These are phyloP conservation scores for Columbina picui DNA, from an alignment of 2,113 vertebrate genomes.

Conservation along the genomic window DNA sequence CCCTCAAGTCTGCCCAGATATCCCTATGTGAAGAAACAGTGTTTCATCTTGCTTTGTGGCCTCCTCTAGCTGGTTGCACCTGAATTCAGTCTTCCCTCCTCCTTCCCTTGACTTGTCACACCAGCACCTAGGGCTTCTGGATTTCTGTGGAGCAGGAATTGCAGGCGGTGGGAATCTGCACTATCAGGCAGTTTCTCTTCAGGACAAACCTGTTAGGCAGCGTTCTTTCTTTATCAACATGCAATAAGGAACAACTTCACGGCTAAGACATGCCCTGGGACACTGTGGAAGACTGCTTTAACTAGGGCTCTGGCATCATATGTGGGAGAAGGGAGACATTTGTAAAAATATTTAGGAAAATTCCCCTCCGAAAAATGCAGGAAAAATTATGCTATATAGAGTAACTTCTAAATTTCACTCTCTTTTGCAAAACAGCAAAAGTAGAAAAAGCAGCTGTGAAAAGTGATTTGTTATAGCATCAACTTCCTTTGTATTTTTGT, in stretches of 20 bases:
- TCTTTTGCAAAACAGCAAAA: background rate
- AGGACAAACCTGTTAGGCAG: background rate
- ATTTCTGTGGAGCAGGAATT: background rate
- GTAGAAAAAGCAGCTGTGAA: background rate
- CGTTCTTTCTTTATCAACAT: background rate
- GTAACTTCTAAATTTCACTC: background rate
- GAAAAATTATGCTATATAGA: background rate
- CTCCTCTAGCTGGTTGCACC: background rate
- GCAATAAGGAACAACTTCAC: background rate
- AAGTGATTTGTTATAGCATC: background rate
- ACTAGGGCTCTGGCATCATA: background rate
- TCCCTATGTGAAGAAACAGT: background rate
- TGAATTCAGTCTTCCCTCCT: background rate
- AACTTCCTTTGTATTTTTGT: slow-evolving; percentile 6
- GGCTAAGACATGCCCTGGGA: background rate
- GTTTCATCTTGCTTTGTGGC: background rate
- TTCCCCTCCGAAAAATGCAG: background rate
- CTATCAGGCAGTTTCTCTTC: background rate
- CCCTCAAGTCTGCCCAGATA: background rate
- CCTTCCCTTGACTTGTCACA: background rate
- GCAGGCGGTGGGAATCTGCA: background rate
- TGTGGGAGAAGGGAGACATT: background rate
- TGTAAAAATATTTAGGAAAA: background rate
- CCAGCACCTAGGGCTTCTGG: background rate
- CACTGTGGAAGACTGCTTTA: background rate